Evolutionary conservation across 2,797 vertebrate genomes (phyloP), one percentile per base, ranked within the genome.

Genomic region (Crocidura indochinensis): DNA sequence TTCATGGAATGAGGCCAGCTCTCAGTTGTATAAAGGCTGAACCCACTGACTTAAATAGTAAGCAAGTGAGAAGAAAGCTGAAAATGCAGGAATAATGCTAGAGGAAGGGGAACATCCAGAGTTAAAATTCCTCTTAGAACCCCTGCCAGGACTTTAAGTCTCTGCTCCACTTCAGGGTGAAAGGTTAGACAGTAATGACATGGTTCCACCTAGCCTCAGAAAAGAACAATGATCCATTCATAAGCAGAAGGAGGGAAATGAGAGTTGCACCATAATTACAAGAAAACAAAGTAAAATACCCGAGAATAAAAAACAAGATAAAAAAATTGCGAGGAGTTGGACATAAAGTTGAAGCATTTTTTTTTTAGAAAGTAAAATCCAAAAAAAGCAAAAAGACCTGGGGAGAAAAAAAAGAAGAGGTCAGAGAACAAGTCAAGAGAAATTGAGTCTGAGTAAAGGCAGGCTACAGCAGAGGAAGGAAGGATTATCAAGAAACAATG

Each of bases 41-140:
- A 19, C 56, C 51, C 56, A 60, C 44, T 5, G 47, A 44, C 10
- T 3, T 27, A 68, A 44, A 56, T 10, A 88, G 44, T 87, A 77
- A 60, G 69, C 65, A 56, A 75, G 77, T 4, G 46, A 79, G 47
- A 79, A 44, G 74, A 29, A 84, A 49, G 56, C 80, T 79, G 62
- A 6, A 12, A 64, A 60, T 72, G n/a, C 69, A 60, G 76, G 24
- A 62, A 27, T 49, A 46, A 47, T 24, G 44, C 53, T 82, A 31
- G 31, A 65, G 38, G 20, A 38, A 14, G 19, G 10, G 49, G 65
- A 46, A 1, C n/a, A 29, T 72, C 31, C 0, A 20, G 46, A 81
- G 56, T 27, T 46, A 0, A 17, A 51, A 22, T 24, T 1, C 31
- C 20, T 49, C 9, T 77, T 53, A 65, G 65, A 65, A 46, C 27